Conservation (phyloP, 2,113 vertebrate species). For the Azemiops feae region DNA sequence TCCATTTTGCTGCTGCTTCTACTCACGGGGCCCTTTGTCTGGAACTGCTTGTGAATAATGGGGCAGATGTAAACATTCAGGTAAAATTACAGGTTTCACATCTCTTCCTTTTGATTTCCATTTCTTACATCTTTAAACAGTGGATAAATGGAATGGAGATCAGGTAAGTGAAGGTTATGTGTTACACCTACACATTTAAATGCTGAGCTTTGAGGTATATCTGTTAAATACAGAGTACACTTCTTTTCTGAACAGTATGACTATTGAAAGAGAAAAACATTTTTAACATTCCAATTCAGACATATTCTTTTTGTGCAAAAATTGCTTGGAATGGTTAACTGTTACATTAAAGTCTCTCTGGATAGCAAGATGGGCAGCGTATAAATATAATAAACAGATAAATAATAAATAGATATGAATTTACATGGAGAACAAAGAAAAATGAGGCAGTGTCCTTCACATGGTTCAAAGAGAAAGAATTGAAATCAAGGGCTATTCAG, state of each 20-base stretch:
- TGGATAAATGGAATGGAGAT: neutral
- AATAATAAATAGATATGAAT: neutral
- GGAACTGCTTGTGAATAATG: conserved; percentile 92
- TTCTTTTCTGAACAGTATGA: neutral
- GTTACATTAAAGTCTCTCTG: neutral
- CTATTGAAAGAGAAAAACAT: neutral
- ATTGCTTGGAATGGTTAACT: neutral
- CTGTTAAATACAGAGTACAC: neutral
- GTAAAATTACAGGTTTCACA: conserved; percentile 63
- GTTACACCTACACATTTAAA: neutral
- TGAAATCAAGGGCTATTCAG: neutral
- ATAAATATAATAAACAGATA: neutral
- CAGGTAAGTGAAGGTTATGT: neutral
- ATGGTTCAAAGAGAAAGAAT: neutral
- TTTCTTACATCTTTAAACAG: conserved; percentile 28
- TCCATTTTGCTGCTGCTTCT: conserved; percentile 95
- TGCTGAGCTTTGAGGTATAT: neutral
- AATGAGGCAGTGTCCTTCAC: neutral
- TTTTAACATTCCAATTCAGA: neutral
- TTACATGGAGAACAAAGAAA: neutral
- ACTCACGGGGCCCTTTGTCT: conserved; percentile 92
- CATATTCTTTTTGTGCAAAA: neutral
- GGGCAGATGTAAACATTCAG: conserved; percentile 94
- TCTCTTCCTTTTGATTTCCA: conserved; percentile 8
- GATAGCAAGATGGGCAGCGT: neutral